Evolutionary conservation across 2,113 vertebrate species (phyloP).

Genomic region (Rhea pennata): DNA sequence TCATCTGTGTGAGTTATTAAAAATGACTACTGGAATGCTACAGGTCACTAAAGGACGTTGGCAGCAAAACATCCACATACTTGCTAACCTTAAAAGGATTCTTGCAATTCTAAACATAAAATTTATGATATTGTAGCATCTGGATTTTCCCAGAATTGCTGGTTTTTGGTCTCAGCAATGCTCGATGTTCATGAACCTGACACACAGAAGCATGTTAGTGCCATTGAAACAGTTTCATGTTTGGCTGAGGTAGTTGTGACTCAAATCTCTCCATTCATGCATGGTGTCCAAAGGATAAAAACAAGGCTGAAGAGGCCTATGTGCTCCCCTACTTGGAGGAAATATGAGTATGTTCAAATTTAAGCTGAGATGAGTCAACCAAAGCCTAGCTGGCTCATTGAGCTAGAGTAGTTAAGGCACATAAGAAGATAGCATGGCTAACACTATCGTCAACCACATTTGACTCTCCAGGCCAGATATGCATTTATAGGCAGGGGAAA

Average conservation of each 20-base stretch:
- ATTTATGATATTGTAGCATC: neutral
- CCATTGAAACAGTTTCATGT: neutral
- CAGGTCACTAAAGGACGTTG: neutral
- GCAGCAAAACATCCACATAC: neutral
- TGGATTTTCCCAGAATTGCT: neutral
- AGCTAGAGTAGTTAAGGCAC: neutral
- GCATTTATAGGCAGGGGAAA: neutral
- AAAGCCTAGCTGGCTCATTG: neutral
- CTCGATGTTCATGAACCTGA: accelerated
- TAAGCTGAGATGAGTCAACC: neutral
- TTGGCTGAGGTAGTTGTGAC: neutral
- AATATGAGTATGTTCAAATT: neutral
- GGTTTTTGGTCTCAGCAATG: neutral
- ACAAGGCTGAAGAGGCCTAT: neutral
- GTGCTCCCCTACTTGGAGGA: neutral
- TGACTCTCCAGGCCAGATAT: neutral
- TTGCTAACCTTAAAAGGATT: slow-evolving; percentile 14
- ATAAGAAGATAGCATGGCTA: neutral
- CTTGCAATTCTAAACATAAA: neutral
- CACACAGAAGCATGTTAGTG: neutral
- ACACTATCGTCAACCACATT: neutral
- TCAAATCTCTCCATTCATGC: neutral
- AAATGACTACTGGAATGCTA: neutral
- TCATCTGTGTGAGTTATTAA: neutral
- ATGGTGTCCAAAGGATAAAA: neutral